Conservation (phyloP, 2,113 vertebrate genomes). For the Sinocyclocheilus anshuiensis region DNA sequence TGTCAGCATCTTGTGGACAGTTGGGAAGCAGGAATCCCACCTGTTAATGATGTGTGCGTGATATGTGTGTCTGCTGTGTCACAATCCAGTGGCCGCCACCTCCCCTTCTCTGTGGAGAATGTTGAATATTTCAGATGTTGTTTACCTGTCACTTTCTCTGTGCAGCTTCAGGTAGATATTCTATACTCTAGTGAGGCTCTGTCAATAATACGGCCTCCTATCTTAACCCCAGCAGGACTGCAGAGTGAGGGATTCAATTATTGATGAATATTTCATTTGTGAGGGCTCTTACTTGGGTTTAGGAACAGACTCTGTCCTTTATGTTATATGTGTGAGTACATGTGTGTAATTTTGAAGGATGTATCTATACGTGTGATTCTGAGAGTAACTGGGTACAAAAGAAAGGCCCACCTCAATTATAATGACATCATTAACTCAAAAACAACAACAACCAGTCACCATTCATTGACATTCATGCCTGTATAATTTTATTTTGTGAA, state of each 20-base stretch:
- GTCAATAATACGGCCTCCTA: conserved; percentile 25
- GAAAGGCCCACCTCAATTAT: background rate
- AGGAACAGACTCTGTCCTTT: background rate
- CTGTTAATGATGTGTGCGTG: conserved; percentile 53
- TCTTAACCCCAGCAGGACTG: conserved; percentile 36
- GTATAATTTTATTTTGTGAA: too few relatives aligned
- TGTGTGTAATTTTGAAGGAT: background rate
- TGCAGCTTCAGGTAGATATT: background rate
- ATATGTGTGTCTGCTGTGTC: conserved; percentile 42
- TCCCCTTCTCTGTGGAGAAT: conserved; percentile 12
- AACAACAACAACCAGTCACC: background rate
- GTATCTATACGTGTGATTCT: background rate
- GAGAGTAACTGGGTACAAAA: background rate
- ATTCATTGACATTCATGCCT: background rate
- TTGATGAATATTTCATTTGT: conserved; percentile 47
- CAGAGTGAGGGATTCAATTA: conserved; percentile 16
- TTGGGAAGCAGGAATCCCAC: conserved; percentile 59
- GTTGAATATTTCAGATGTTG: conserved; percentile 38
- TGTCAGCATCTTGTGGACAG: conserved; percentile 56
- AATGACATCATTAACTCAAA: background rate
- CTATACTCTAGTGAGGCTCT: conserved; percentile 7
- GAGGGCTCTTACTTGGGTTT: background rate
- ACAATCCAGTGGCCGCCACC: conserved; percentile 18
- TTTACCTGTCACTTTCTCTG: background rate
- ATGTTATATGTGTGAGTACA: background rate